A percentile compares a stretch with the other conserved stretches of the same genome.
These are phyloP conservation scores for Tragelaphus scriptus DNA, from an alignment of 2,113 vertebrate species.

Conservation along the genomic window DNA sequence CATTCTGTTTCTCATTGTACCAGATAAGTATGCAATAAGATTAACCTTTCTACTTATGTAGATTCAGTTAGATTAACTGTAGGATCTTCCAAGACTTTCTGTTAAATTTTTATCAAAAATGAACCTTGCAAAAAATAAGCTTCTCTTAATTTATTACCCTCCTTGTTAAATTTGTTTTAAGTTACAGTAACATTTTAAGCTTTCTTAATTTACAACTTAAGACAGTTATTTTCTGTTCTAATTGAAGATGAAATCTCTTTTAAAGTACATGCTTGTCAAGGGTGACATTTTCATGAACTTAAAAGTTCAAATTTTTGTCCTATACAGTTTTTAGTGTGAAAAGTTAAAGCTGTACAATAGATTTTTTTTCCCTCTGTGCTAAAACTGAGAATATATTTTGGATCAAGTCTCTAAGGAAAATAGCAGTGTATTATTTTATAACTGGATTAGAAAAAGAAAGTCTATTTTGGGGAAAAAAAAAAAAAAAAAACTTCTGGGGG, in stretches of 20 bases:
- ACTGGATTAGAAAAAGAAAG: background rate
- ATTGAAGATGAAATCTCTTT: background rate
- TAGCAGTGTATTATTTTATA: background rate
- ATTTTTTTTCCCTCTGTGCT: background rate
- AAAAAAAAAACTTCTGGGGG: background rate
- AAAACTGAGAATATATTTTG: conserved; percentile 3
- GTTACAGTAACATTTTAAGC: background rate
- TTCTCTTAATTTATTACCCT: background rate
- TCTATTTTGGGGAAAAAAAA: accelerated
- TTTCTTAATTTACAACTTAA: background rate
- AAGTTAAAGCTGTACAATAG: background rate
- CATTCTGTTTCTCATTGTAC: background rate
- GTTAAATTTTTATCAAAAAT: background rate
- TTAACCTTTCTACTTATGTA: background rate
- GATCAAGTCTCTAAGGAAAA: background rate
- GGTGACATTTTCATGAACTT: background rate
- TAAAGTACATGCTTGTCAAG: background rate
- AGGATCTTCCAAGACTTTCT: background rate
- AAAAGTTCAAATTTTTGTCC: background rate
- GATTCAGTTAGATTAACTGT: background rate
- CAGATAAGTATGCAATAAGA: background rate
- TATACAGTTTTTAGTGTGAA: background rate
- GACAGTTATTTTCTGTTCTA: background rate
- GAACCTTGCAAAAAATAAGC: background rate
- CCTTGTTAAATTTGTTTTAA: background rate